Percentiles rank a stretch among this genome's conserved stretches.
Evolutionary conservation across 2,888 invertebrate species (phyloP).

Genomic region (Branchellion lobata): DNA sequence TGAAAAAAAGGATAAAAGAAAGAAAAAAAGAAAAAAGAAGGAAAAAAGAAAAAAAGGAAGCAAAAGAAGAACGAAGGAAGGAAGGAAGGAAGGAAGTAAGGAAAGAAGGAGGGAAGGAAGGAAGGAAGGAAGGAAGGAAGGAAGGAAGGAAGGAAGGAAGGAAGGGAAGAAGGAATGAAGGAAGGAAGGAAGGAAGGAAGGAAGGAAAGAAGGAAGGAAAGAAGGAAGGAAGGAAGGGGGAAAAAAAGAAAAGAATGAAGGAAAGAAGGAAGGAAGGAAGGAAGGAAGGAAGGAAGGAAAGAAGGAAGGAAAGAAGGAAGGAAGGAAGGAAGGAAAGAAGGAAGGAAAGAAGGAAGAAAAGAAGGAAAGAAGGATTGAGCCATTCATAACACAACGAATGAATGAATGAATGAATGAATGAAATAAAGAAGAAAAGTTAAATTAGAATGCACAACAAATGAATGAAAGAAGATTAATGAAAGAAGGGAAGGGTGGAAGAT

Average conservation of each 20-base stretch:
- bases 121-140: slow-evolving; percentile 6
- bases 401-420: no score
- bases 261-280: neutral
- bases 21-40: neutral
- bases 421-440: no score
- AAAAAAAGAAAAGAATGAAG: neutral
- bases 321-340: neutral
- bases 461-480: no score
- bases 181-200: neutral
- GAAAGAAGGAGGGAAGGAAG: neutral
- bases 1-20: slow-evolving; percentile 40
- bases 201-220: slow-evolving; percentile 5
- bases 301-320: slow-evolving; percentile 2
- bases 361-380: no score
- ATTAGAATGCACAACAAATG: no score
- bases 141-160: neutral
- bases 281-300: neutral
- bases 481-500: no score
- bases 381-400: no score
- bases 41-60: neutral
- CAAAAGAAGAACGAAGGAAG: neutral
- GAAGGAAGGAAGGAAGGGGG: neutral
- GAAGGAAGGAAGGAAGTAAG: neutral
- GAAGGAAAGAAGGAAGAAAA: no score
- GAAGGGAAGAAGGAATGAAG: neutral